Conservation (phyloP, 2,113 vertebrate genomes). For the Fregata magnificens region DNA sequence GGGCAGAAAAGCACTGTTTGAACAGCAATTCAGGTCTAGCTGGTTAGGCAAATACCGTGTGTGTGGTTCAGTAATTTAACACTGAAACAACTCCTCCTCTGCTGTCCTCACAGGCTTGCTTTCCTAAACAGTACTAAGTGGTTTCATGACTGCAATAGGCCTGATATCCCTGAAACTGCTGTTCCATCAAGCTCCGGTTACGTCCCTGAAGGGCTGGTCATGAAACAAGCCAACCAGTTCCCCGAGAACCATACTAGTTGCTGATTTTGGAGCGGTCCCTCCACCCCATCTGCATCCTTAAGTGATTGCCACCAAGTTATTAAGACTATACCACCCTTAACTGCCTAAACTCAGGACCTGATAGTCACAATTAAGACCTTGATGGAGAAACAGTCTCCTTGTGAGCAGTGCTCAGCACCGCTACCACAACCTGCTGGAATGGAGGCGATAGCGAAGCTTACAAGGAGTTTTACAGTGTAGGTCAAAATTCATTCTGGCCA, state of each 20-base stretch:
- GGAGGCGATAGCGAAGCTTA: not conserved
- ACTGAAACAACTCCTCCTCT: not conserved
- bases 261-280: fast-evolving
- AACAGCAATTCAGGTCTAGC: slow-evolving; percentile 70
- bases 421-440: not conserved
- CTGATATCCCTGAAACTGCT: not conserved
- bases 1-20: slow-evolving; percentile 73
- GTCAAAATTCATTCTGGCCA: not conserved
- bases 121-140: not conserved
- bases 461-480: not conserved
- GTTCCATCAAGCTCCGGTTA: not conserved
- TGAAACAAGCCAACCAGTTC: not conserved
- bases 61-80: slow-evolving; percentile 8
- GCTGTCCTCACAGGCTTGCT: not conserved
- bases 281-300: not conserved
- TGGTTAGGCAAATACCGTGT: slow-evolving; percentile 70
- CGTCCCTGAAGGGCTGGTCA: not conserved
- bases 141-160: not conserved
- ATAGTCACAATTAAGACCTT: not conserved
- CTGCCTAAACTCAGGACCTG: not conserved
- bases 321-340: not conserved
- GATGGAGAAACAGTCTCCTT: not conserved
- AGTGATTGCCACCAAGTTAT: fast-evolving
- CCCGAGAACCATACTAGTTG: fast-evolving
- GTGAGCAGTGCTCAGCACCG: not conserved